Conservation (phyloP, 1,140 invertebrate species). For the Lasioglossum albipes region DNA sequence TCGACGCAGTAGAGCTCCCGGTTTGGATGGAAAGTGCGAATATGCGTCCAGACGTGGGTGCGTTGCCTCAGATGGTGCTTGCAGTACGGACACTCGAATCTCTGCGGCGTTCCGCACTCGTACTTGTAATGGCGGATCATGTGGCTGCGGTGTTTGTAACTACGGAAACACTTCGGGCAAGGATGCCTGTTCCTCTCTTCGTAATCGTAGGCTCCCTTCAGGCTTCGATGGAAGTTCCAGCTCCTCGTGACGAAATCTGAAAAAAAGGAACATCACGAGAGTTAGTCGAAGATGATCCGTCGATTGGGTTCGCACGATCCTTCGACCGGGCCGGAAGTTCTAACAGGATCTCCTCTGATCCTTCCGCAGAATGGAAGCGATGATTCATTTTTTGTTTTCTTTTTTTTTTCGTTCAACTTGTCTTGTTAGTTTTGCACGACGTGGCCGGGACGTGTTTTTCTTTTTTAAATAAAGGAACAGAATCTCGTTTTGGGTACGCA, state of each 20-base stretch:
- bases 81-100: constrained; percentile 82
- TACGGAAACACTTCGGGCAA: constrained; percentile 80
- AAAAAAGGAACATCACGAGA: constrained; percentile 40
- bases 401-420: neutral
- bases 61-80: constrained; percentile 76
- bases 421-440: neutral
- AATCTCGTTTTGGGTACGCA: no score
- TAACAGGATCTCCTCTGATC: no score
- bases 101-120: constrained; percentile 81
- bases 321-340: no score
- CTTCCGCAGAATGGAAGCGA: no score
- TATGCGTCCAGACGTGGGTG: constrained; percentile 76
- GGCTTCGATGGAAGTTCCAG: neutral
- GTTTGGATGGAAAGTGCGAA: constrained; percentile 71
- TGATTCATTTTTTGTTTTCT: no score
- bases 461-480: no score
- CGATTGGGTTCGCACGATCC: neutral
- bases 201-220: neutral
- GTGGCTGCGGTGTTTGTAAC: constrained; percentile 82
- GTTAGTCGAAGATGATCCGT: constrained; percentile 25
- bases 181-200: constrained; percentile 65
- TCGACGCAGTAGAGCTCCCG: constrained; percentile 73
- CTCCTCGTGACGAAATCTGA: constrained; percentile 28
- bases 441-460: neutral
- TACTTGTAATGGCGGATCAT: constrained; percentile 81